Evolutionary conservation across 2,797 vertebrate species (phyloP).

Genomic region (Anguilla megastoma): DNA sequence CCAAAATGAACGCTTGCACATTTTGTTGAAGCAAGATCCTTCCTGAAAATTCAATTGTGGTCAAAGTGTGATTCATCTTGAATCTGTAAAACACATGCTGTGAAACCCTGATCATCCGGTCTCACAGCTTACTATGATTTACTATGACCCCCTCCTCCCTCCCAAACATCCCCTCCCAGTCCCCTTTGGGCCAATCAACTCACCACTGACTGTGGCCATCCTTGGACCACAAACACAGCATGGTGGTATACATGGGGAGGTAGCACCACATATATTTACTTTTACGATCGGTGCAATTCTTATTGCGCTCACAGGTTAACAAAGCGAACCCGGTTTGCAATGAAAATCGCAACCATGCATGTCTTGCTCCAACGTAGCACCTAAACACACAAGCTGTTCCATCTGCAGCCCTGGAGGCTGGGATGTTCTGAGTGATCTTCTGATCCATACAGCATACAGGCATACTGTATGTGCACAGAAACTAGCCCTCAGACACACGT

Average conservation of each 20-base stretch:
- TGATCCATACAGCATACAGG: neutral
- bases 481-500: conserved; percentile 6
- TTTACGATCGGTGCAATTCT: neutral
- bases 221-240: neutral
- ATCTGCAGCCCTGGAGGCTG: conserved; percentile 8
- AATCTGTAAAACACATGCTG: neutral
- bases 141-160: neutral
- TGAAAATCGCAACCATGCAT: neutral
- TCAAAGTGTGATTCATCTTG: neutral
- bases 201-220: neutral
- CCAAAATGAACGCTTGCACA: neutral
- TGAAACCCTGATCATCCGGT: neutral
- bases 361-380: neutral
- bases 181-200: neutral
- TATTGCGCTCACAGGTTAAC: neutral
- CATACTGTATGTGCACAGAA: conserved; percentile 16
- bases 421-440: neutral
- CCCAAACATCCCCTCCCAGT: neutral
- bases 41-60: neutral
- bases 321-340: neutral
- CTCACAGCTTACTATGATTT: neutral
- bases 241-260: neutral
- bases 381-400: conserved; percentile 24
- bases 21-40: no score
- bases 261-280: neutral